Conservation (phyloP, 2,888 invertebrate species). For the Nesidiocoris tenuis region DNA sequence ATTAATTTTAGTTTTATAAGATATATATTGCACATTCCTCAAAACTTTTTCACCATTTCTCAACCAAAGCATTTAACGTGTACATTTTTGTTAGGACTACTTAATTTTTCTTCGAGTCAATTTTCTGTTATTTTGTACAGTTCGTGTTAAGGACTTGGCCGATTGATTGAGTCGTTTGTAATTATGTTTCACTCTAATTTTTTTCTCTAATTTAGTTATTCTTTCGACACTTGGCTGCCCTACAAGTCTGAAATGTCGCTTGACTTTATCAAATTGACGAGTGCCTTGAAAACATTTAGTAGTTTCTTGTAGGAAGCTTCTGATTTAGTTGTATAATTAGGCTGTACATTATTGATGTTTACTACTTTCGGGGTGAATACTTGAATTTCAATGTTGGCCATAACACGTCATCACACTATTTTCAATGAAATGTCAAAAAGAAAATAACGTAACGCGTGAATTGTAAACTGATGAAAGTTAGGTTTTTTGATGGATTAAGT, state of each 20-base stretch:
- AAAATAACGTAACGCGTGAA: too few relatives aligned
- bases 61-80: constrained; percentile 33
- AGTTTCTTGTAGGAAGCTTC: not conserved
- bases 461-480: too few relatives aligned
- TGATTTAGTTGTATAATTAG: too few relatives aligned
- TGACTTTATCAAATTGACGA: not conserved
- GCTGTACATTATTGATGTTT: too few relatives aligned
- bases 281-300: not conserved
- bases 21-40: not conserved
- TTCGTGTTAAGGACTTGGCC: not conserved
- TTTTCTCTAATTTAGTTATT: too few relatives aligned
- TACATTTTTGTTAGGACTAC: not conserved
- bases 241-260: not conserved
- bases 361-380: too few relatives aligned
- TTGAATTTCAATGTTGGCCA: too few relatives aligned
- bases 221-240: too few relatives aligned
- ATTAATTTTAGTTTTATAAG: not conserved
- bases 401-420: too few relatives aligned
- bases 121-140: constrained; percentile 9
- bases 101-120: constrained; percentile 5
- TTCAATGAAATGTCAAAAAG: too few relatives aligned
- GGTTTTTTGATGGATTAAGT: too few relatives aligned
- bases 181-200: too few relatives aligned
- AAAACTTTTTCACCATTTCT: constrained; percentile 25
- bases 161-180: not conserved